Evolutionary conservation across 2,888 invertebrate genomes (phyloP), one percentile per base, ranked within the genome.

Genomic region (Tenodera sinensis): DNA sequence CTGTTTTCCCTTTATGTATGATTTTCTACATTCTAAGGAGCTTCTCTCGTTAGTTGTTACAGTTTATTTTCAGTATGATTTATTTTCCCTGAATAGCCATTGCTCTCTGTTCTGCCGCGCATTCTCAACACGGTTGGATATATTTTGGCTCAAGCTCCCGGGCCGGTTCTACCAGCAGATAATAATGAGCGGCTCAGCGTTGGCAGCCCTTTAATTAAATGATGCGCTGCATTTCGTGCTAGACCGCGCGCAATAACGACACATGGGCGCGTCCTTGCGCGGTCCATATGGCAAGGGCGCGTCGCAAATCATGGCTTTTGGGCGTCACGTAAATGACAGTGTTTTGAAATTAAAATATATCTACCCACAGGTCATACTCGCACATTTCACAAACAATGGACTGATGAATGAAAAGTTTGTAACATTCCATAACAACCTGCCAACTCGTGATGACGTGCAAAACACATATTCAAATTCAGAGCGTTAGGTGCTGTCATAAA

Each of bases 141-240:
- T 42, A 42, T 42, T 42, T 42, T 42, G 42, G 54, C 54, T 25
- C 20, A 15, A 71, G 54, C 54, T 71, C 54, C 54, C 25, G 54
- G 54, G 42, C 42, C 42, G 42, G 20, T 71, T 71, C 54, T 71
- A 71, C 54, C 15, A 71, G 20, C 54, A 71, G 54, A 20, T 20
- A 15, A 71, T 71, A 71, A 71, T 71, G 54, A 71, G 54, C 20
- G 54, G 54, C 54, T 71, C 54, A 71, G 54, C 15, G 54, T 25
- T 20, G 54, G 20, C 47, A 28, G 85, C 85, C 85, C 85, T 85
- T 54, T 85, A 85, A 85, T 85, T 85, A 85, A 85, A 85, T 85
- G 54, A 85, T 47, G 85, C 85, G 85, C 47, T 47, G 27, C 9
- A 20, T 28, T 85, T 42, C 85, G 54, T 85, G 85, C 42, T 27